Evolutionary conservation across 2,113 vertebrate genomes (phyloP), one percentile per base, ranked within the genome.

Genomic region (Amblyornis subalaris): DNA sequence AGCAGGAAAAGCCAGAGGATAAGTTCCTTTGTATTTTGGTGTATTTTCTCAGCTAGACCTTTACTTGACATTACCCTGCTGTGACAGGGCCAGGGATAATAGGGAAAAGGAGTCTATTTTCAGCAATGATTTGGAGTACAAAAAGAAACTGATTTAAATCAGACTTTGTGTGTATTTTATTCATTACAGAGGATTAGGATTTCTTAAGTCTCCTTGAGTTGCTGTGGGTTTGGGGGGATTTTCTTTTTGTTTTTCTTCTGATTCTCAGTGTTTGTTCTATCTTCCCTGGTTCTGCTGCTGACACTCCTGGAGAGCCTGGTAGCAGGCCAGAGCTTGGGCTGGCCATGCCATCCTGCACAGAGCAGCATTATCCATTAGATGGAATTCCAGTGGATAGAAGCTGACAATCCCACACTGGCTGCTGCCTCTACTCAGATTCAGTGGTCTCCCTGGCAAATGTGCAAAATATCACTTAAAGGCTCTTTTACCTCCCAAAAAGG

Each of bases 1-100:
- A 89, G 70, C 78, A 95, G 96, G 88, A 97, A 97, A 94, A 96
- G 72, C 76, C 82, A 95, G 69, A 94, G 89, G 89, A 93, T 90
- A 95, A 94, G 88, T 94, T 96, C 91, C 69, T 96, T 96, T 97
- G 92, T 96, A 84, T 96, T 96, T 92, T 61, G 61, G 61, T 93
- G 74, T 91, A 57, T 94, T 95, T 96, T 96, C 87, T 95, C 89
- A 93, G 55, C 89, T 94, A 95, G 94, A 96, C 85, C 94, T 94
- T 95, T 96, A 67, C 31, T 96, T 96, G 91, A 96, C 87, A 94
- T 94, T 90, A 93, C 87, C 76, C 75, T 95, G 89, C 91, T 94
- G 93, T 94, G 88, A 92, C 85, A 91, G 72, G 65, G 69, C 79
- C n/a, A 80, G 65, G 75, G 85, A 42, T 84, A 93, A 85, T 29